Evolutionary conservation across 2,888 invertebrate genomes (phyloP).

Genomic region (Podotricha telesiphe): DNA sequence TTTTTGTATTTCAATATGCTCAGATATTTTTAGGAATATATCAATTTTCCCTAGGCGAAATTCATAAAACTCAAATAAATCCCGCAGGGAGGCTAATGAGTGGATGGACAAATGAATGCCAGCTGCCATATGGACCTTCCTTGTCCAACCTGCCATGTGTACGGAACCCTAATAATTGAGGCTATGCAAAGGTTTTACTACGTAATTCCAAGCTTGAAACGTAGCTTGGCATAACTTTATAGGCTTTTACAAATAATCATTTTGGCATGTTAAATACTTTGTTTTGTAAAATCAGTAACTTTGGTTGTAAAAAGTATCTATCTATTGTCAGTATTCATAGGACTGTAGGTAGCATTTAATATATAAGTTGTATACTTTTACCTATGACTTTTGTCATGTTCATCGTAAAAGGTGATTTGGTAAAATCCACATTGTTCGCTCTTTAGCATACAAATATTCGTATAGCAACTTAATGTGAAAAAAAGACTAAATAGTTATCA

Average conservation of each 20-base stretch:
- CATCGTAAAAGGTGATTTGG: too few relatives aligned
- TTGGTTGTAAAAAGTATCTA: not conserved
- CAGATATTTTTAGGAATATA: too few relatives aligned
- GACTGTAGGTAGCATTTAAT: not conserved
- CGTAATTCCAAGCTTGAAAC: slow-evolving; percentile 17
- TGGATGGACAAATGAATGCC: not conserved
- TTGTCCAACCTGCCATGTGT: not conserved
- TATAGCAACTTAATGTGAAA: too few relatives aligned
- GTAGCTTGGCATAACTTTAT: slow-evolving; percentile 20
- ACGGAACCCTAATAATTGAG: slow-evolving; percentile 5
- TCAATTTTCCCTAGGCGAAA: too few relatives aligned
- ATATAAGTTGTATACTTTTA: too few relatives aligned
- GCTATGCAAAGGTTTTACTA: slow-evolving; percentile 16
- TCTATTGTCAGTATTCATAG: not conserved
- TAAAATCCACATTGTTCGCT: too few relatives aligned
- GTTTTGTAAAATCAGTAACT: slow-evolving; percentile 1
- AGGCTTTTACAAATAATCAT: slow-evolving; percentile 18
- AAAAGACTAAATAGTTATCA: too few relatives aligned
- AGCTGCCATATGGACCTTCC: not conserved
- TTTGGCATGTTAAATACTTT: slow-evolving; percentile 22
- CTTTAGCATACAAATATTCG: too few relatives aligned
- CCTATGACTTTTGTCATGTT: too few relatives aligned
- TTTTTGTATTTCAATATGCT: too few relatives aligned
- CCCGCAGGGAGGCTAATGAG: not conserved
- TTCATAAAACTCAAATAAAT: too few relatives aligned